A percentile compares a stretch with the other conserved stretches of the same genome.
Conservation (phyloP, 1,140 invertebrate genomes). For the Conus betulinus region DNA sequence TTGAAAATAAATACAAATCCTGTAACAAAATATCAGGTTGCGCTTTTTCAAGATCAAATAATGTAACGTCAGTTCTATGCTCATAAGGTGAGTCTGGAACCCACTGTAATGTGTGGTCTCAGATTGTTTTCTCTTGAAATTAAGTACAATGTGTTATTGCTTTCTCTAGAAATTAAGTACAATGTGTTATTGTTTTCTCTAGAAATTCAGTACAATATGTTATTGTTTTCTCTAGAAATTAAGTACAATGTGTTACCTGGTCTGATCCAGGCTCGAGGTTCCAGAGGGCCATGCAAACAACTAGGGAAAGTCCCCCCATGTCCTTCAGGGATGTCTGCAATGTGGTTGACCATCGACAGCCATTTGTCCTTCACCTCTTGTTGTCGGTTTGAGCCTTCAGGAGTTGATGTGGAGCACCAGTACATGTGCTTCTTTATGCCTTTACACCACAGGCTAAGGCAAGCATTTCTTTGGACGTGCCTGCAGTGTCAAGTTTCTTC, state of each 20-base stretch:
- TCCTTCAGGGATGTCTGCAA: background rate
- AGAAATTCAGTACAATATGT: no score
- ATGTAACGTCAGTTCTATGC: no score
- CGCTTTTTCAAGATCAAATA: no score
- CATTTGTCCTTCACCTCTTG: conserved; percentile 1
- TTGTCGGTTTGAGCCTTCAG: background rate
- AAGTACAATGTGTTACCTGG: background rate
- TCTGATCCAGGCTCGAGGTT: background rate
- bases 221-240: no score
- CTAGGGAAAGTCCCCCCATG: background rate
- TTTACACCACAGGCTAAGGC: background rate
- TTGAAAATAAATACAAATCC: no score
- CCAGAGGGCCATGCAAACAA: background rate
- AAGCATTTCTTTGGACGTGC: background rate
- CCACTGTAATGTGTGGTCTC: no score
- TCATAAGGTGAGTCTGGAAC: no score
- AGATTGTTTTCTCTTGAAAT: no score
- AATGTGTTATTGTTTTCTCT: no score
- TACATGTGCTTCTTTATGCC: background rate
- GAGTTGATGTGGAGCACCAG: background rate
- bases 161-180: no score
- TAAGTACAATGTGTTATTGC: no score
- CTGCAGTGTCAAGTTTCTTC: background rate
- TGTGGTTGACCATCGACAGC: background rate
- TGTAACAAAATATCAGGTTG: no score